Conservation (phyloP, 2,888 invertebrate species). For the Drosophila planitibia region DNA sequence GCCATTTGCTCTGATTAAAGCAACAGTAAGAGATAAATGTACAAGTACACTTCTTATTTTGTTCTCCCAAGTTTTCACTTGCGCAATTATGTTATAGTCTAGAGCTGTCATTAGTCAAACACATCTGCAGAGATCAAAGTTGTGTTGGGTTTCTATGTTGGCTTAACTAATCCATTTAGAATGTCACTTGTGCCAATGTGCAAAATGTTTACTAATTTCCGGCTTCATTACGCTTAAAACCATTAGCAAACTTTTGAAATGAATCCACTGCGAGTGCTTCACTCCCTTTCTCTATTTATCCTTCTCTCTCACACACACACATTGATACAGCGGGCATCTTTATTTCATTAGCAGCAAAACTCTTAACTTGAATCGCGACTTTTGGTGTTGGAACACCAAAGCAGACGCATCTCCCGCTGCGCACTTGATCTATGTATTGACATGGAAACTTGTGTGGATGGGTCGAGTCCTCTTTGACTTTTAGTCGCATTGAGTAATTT, state of each 20-base stretch:
- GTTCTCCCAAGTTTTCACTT: not conserved
- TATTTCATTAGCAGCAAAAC: constrained; percentile 65
- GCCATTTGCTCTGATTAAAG: not conserved
- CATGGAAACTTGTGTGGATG: constrained; percentile 32
- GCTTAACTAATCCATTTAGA: constrained; percentile 7
- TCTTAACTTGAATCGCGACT: constrained; percentile 54
- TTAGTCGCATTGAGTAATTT: constrained; percentile 44
- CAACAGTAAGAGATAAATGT: not conserved
- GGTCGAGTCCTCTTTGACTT: constrained; percentile 48
- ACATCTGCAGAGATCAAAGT: constrained; percentile 1
- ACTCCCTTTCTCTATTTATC: not conserved
- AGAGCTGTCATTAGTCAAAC: not conserved
- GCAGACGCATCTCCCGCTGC: not conserved
- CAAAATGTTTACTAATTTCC: constrained; percentile 77
- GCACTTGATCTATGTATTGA: constrained; percentile 26
- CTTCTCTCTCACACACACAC: not conserved
- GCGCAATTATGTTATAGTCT: not conserved
- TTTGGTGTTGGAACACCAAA: constrained; percentile 16
- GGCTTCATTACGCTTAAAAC: constrained; percentile 79
- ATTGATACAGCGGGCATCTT: constrained; percentile 51
- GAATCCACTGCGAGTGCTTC: constrained; percentile 47
- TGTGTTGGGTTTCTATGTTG: not conserved
- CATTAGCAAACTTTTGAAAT: constrained; percentile 77
- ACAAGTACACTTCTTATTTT: not conserved
- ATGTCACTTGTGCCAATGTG: constrained; percentile 45